Evolutionary conservation across 2,797 vertebrate species (phyloP).

Genomic region (Brachyalestes nurse): DNA sequence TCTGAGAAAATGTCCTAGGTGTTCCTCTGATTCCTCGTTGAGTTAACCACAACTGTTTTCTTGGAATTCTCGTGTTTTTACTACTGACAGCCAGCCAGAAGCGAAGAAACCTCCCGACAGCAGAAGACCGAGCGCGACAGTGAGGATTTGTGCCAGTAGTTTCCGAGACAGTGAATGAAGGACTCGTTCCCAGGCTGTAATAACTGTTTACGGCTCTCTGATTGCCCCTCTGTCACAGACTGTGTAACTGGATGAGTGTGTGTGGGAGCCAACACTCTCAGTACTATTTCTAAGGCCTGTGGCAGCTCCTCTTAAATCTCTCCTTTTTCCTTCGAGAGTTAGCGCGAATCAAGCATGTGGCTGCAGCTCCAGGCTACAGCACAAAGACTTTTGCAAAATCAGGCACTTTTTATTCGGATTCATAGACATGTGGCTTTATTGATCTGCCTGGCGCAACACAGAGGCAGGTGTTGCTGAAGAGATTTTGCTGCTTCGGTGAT

Average conservation of each 20-base stretch:
- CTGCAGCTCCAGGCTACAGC: conserved; percentile 24
- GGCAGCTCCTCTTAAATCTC: conserved; percentile 31
- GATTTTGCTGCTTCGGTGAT: neutral
- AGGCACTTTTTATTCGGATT: conserved; percentile 13
- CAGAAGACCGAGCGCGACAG: conserved; percentile 3
- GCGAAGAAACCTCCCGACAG: conserved; percentile 23
- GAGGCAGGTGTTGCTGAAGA: neutral
- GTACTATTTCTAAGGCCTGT: conserved; percentile 28
- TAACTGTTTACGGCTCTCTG: conserved; percentile 39
- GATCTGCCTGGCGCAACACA: neutral
- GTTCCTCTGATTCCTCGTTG: conserved; percentile 6
- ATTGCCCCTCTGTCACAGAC: conserved; percentile 27
- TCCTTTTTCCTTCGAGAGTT: conserved; percentile 15
- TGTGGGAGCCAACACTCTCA: neutral
- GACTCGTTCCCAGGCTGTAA: conserved; percentile 21
- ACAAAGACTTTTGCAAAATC: neutral
- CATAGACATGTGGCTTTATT: conserved; percentile 4
- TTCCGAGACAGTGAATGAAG: conserved; percentile 14
- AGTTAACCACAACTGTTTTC: conserved; percentile 8
- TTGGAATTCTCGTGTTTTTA: conserved; percentile 11
- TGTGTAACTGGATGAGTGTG: conserved; percentile 7
- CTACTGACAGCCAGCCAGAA: conserved; percentile 13
- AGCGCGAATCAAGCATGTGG: conserved; percentile 4
- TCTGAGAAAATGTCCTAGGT: neutral
- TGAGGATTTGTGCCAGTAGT: conserved; percentile 15